These are phyloP conservation scores for Agonopterix alstromeriana DNA, from an alignment of 2,888 invertebrate species.

Conservation along the genomic window DNA sequence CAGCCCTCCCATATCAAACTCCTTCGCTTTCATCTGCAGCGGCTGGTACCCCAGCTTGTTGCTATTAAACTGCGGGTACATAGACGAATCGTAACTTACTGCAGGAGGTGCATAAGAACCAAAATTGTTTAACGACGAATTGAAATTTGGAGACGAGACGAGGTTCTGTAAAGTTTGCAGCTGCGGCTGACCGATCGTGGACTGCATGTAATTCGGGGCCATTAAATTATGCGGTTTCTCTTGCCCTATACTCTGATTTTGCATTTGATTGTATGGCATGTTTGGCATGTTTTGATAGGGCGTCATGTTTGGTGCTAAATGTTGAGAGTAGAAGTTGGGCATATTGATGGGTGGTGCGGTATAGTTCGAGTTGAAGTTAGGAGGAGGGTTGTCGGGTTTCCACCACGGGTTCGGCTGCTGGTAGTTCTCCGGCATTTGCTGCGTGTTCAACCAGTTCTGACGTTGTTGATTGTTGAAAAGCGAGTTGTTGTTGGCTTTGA, in stretches of 20 bases:
- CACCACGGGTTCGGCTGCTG: constrained; percentile 47
- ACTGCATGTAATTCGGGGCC: constrained; percentile 34
- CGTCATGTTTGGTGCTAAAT: constrained; percentile 25
- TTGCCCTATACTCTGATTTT: constrained; percentile 24
- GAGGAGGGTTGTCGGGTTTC: constrained; percentile 44
- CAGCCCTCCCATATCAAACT: constrained; percentile 34
- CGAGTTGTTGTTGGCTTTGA: constrained; percentile 25
- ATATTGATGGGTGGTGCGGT: constrained; percentile 24
- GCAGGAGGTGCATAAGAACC: constrained; percentile 34
- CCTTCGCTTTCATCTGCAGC: constrained; percentile 40
- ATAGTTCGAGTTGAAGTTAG: constrained; percentile 35
- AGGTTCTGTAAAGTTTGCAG: constrained; percentile 46
- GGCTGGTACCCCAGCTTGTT: constrained; percentile 46
- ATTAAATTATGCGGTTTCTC: constrained; percentile 26
- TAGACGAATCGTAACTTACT: constrained; percentile 53
- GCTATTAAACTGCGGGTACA: constrained; percentile 58
- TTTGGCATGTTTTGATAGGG: constrained; percentile 41
- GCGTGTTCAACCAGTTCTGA: constrained; percentile 28
- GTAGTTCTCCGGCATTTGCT: constrained; percentile 26
- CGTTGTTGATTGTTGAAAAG: constrained; percentile 27
- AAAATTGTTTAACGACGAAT: constrained; percentile 48
- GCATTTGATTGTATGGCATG: constrained; percentile 28
- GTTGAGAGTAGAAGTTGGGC: constrained; percentile 46
- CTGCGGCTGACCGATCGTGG: constrained; percentile 49
- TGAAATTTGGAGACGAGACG: constrained; percentile 51